Evolutionary conservation across 2,888 invertebrate genomes (phyloP), one percentile per base, ranked within the genome.

Genomic region (Noctua fimbriata): DNA sequence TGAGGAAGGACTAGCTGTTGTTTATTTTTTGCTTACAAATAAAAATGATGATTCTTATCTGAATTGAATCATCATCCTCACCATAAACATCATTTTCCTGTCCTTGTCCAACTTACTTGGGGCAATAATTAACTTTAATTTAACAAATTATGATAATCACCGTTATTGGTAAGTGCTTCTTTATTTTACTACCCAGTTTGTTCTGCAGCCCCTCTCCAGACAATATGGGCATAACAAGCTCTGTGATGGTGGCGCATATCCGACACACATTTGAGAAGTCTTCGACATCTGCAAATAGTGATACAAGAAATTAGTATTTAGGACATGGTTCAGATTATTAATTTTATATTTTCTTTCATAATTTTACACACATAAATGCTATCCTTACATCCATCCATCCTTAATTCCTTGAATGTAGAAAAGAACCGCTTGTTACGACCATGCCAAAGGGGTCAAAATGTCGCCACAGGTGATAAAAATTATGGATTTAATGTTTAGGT

Each of bases 131-230:
- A 21, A 21, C 10, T 12, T 12, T 65, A 36, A 63, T 32, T 65
- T 18, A 63, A 63, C 16, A 75, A 74, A 60, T 65, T 28, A 32
- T 16, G 4, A 75, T 89, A 90, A 93, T 96, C 89, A 98, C 98
- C 94, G 96, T 95, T 87, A 98, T 97, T 1, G 98, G 98, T 76
- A 98, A 93, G 93, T 98, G 97, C 83, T 96, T 96, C 84, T 97
- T 96, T 87, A 98, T 97, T 95, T 98, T 98, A 3, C 94, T 96
- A 41, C 97, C 95, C 24, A 98, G 91, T 78, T 97, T 96, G 89
- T 97, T 97, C 86, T 97, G 97, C 18, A 97, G 87, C 2, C 98
- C 98, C 90, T 98, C 98, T 0, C 97, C 97, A 28, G 96, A 95
- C 89, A 97, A 98, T 89, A 98, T 97, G 14, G 97, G 97, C 77